Conservation (phyloP, 2,888 invertebrate genomes). For the Corbicula japonica region DNA sequence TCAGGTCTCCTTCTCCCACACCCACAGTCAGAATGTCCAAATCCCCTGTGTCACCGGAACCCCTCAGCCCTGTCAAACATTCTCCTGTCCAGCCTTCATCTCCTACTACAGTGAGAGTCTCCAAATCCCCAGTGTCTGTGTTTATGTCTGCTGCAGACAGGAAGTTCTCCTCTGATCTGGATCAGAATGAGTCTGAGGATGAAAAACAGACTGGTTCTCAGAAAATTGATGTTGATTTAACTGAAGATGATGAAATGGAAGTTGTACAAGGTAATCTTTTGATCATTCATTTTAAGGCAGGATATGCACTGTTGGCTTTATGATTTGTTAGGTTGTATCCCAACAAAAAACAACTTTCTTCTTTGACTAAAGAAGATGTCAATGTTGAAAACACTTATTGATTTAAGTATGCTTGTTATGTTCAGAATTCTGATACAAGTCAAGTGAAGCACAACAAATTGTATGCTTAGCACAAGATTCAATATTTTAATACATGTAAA, state of each 20-base stretch:
- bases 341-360: too few species aligned
- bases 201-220: conserved; percentile 22
- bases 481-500: too few species aligned
- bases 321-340: too few species aligned
- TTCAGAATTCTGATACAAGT: too few species aligned
- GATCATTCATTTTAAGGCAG: too few species aligned
- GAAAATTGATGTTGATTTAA: conserved; percentile 36
- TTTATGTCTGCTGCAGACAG: conserved; percentile 23
- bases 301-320: too few species aligned
- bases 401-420: too few species aligned
- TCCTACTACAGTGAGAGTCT: conserved; percentile 43
- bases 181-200: conserved; percentile 17
- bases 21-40: conserved; percentile 36
- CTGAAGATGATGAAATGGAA: conserved; percentile 48
- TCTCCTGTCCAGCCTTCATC: conserved; percentile 26
- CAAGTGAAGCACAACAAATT: too few species aligned
- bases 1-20: conserved; percentile 21
- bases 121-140: conserved; percentile 43
- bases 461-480: too few species aligned
- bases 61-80: neutral
- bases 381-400: too few species aligned
- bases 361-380: too few species aligned
- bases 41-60: neutral
- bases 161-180: conserved; percentile 20
- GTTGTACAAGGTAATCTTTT: conserved; percentile 5